Conservation (phyloP, 1,140 invertebrate genomes). For the Drosophila saltans region DNA sequence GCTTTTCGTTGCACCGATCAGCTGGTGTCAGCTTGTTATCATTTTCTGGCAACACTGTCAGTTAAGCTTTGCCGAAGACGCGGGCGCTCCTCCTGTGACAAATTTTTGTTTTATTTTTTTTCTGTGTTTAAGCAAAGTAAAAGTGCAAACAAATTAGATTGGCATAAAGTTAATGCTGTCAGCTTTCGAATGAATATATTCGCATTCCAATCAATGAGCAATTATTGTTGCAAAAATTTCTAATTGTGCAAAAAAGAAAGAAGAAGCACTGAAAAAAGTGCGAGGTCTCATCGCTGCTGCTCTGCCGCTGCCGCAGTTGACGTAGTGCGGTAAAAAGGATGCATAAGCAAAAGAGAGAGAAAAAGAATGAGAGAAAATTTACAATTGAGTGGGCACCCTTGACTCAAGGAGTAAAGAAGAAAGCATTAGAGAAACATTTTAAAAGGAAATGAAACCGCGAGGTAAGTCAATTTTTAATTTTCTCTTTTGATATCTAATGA, state of each 20-base stretch:
- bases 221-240: neutral
- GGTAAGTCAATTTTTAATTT: too few relatives aligned
- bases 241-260: neutral
- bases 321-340: too few relatives aligned
- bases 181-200: neutral
- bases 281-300: too few relatives aligned
- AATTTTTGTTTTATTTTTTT: neutral
- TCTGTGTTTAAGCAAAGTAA: neutral
- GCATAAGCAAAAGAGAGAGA: too few relatives aligned
- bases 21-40: neutral
- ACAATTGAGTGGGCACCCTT: too few relatives aligned
- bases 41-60: neutral
- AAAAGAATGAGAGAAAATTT: too few relatives aligned
- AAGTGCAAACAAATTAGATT: neutral
- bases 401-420: too few relatives aligned
- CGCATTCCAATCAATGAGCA: neutral
- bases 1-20: neutral
- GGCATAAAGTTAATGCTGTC: neutral
- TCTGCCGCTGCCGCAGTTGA: too few relatives aligned
- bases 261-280: neutral
- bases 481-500: too few relatives aligned
- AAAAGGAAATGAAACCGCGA: too few relatives aligned
- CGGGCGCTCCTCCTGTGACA: neutral
- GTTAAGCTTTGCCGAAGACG: neutral
- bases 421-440: too few relatives aligned